Evolutionary conservation across 1,140 invertebrate species (phyloP), one percentile per base, ranked within the genome.

Genomic region (Philaenus spumarius): DNA sequence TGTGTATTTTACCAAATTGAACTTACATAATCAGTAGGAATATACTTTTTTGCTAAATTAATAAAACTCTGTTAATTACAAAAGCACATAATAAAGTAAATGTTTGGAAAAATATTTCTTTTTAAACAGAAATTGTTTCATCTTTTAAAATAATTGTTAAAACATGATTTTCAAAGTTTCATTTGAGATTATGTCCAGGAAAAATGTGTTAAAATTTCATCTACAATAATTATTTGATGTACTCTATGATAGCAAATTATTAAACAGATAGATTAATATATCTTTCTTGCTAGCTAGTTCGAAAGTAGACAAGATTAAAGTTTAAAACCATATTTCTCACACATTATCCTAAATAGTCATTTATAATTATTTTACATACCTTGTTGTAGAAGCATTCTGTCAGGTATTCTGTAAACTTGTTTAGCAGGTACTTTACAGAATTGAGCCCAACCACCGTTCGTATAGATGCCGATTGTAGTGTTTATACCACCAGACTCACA

Each of bases 391-490:
- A 76, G 72, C 39, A 83, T 75, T 0, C 63, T 67, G 15, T 75
- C 73, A 2, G 80, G 78, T 14, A 82, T 46, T 34, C 72, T 71
- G 52, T 74, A 76, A 0, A 86, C 81, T 68, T 84, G 81, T 2
- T 67, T 69, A 55, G 81, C 78, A 1, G 82, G 80, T 1, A 81
- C 79, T 4, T 77, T 9, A 2, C 72, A 77, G 63, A 80, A 85
- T 55, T 83, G 78, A 0, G 83, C 79, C 82, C 83, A 86, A 22
- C 84, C 85, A 0, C 84, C 84, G 64, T 86, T 71, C 23, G 67
- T 70, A 63, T 70, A 84, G 40, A 86, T 85, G 1, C 85, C 84
- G 9, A 86, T 73, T 0, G 82, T 84, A 51, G 72, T 80, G 62
- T 82, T 77, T 40, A 84, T 74, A 0, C 80, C 82, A 50, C 80